phyloP scores from a whole-genome alignment of 2,113 vertebrate species.

The Onychostoma macrolepis region DNA sequence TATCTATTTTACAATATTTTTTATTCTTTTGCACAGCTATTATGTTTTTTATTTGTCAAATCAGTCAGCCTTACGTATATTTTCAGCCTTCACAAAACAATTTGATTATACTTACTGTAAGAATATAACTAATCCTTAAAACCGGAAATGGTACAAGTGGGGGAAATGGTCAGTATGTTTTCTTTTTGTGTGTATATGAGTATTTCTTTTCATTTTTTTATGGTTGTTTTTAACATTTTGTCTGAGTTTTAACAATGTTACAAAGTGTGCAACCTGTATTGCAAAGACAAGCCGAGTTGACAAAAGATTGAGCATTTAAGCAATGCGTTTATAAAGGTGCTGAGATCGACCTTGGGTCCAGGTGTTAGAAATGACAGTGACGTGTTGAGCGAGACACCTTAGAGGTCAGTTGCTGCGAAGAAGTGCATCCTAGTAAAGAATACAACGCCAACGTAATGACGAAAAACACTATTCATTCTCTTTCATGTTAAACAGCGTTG shows the following conservation, averaged over 20 bases:
- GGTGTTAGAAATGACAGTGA: slow-evolving; percentile 14
- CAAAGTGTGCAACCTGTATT: slow-evolving; percentile 18
- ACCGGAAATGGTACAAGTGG: slow-evolving; percentile 33
- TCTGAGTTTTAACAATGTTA: not conserved
- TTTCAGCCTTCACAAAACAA: not conserved
- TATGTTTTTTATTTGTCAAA: not conserved
- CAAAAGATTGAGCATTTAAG: slow-evolving; percentile 4
- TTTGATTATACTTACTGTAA: not conserved
- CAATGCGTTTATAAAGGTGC: slow-evolving; percentile 29
- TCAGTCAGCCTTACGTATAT: not conserved
- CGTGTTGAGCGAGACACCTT: not conserved
- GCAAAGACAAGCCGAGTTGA: slow-evolving; percentile 1
- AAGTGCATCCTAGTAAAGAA: slow-evolving; percentile 61
- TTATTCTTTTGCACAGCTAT: not conserved
- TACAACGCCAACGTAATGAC: slow-evolving; percentile 46
- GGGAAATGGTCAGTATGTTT: slow-evolving; percentile 19
- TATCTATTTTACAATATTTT: not conserved
- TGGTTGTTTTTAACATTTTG: not conserved
- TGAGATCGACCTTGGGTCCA: slow-evolving; percentile 28
- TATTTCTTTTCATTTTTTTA: not conserved
- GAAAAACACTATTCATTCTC: slow-evolving; percentile 50
- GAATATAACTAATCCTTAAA: slow-evolving; percentile 25
- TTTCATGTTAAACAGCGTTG: slow-evolving; percentile 66
- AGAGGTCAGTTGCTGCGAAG: slow-evolving; percentile 63
- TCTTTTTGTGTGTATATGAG: not conserved